Evolutionary conservation across 30 jellyfish, hydroid and myxozoan species (phyloP).

Genomic region (Pseudorhiza aurosa): DNA sequence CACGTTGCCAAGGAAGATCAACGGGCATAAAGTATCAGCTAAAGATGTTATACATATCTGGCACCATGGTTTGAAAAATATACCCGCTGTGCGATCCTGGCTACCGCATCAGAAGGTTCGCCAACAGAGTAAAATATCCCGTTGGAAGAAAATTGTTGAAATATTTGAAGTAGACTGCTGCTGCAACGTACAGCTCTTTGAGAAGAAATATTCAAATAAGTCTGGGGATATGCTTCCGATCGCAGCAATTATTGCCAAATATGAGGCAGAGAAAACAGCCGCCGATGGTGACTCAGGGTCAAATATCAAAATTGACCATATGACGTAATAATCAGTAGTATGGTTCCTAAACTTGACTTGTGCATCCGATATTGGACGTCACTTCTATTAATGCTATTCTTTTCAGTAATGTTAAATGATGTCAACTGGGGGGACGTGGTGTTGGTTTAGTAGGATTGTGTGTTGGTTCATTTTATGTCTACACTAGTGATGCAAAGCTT

Average conservation of each 20-base stretch:
- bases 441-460: too few species aligned
- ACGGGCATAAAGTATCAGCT: constrained; percentile 91
- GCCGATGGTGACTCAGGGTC: constrained; percentile 31
- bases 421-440: too few species aligned
- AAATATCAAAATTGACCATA: constrained; percentile 18
- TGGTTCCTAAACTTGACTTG: too few species aligned
- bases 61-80: constrained; percentile 76
- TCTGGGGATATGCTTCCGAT: constrained; percentile 80
- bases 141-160: constrained; percentile 93
- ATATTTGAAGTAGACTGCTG: constrained; percentile 75
- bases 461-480: too few species aligned
- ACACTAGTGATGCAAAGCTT: too few species aligned
- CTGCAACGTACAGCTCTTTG: constrained; percentile 73
- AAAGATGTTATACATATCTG: constrained; percentile 85
- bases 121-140: constrained; percentile 93
- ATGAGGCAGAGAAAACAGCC: constrained; percentile 70
- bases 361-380: too few species aligned
- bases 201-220: constrained; percentile 64
- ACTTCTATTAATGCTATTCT: too few species aligned
- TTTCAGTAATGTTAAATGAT: too few species aligned
- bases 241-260: constrained; percentile 87
- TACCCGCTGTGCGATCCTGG: constrained; percentile 90
- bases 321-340: too few species aligned
- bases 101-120: constrained; percentile 84
- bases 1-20: constrained; percentile 83